Evolutionary conservation across 1,140 invertebrate genomes (phyloP).

Genomic region (Tetramorium parvispinum): DNA sequence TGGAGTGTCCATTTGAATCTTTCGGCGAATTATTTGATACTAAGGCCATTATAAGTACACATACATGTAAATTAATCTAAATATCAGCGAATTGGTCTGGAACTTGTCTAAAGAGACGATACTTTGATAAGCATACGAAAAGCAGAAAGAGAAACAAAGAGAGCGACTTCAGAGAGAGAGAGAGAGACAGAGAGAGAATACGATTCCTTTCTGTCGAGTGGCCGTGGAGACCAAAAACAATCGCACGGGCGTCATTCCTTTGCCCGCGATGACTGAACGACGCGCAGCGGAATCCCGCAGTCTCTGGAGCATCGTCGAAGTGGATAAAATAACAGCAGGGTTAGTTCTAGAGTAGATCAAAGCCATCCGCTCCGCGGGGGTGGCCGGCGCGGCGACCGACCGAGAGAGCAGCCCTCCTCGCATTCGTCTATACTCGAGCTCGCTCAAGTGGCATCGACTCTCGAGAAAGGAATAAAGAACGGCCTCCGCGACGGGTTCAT

Average conservation of each 20-base stretch:
- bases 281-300: constrained; percentile 52
- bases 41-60: neutral
- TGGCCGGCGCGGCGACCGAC: constrained; percentile 72
- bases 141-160: constrained; percentile 56
- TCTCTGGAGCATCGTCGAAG: constrained; percentile 74
- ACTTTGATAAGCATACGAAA: constrained; percentile 59
- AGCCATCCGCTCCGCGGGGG: constrained; percentile 75
- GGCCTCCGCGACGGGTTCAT: constrained; percentile 79
- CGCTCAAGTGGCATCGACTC: constrained; percentile 85
- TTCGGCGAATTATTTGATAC: neutral
- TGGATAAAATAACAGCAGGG: constrained; percentile 76
- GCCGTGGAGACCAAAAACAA: constrained; percentile 69
- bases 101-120: constrained; percentile 41
- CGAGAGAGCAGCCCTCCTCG: constrained; percentile 70
- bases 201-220: constrained; percentile 28
- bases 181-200: constrained; percentile 37
- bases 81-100: constrained; percentile 62
- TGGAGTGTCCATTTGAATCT: neutral
- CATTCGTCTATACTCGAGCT: constrained; percentile 83
- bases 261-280: constrained; percentile 67
- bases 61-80: constrained; percentile 63
- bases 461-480: constrained; percentile 84
- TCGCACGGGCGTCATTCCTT: constrained; percentile 76
- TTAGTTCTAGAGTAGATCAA: constrained; percentile 81
- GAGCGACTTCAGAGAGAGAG: constrained; percentile 33